Evolutionary conservation across 53 echinoderm and acorn worm genomes (phyloP).

Genomic region (Henricia sp.): DNA sequence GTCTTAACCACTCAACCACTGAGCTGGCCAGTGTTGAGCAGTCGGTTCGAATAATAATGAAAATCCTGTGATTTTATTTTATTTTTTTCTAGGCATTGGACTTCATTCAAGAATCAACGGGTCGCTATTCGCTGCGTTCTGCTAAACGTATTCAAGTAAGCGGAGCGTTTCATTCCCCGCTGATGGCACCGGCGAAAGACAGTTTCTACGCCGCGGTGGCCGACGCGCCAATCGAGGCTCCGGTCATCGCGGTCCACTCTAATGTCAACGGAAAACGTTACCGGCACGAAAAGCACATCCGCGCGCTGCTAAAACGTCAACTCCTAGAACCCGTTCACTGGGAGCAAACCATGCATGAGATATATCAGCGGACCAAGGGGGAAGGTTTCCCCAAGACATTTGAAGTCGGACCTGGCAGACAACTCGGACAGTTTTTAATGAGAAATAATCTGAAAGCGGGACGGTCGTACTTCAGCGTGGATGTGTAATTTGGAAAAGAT

Average conservation of each 20-base stretch:
- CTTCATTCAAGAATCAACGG: constrained; percentile 78
- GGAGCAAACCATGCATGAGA: constrained; percentile 94
- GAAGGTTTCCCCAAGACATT: constrained; percentile 75
- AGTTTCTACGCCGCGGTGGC: constrained; percentile 66
- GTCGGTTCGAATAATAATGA: no score
- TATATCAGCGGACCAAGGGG: constrained; percentile 78
- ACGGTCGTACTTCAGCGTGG: constrained; percentile 53
- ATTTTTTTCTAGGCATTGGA: constrained; percentile 78
- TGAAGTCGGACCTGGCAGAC: constrained; percentile 91
- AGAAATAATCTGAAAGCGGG: constrained; percentile 82
- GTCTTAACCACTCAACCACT: no score
- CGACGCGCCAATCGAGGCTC: constrained; percentile 68
- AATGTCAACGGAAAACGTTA: constrained; percentile 85
- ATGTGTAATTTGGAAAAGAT: constrained; percentile 21
- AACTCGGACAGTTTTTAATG: constrained; percentile 76
- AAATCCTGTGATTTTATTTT: constrained; percentile 12
- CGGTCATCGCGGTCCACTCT: constrained; percentile 76
- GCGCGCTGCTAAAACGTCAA: constrained; percentile 70
- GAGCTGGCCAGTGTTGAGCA: no score
- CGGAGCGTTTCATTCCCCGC: constrained; percentile 93
- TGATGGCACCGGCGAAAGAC: constrained; percentile 83
- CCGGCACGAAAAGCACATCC: constrained; percentile 62
- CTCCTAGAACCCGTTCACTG: constrained; percentile 81
- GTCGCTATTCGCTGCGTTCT: constrained; percentile 62
- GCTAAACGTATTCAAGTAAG: constrained; percentile 79